These are phyloP conservation scores for Pithys albifrons DNA, from an alignment of 2,113 vertebrate genomes.

Conservation along the genomic window DNA sequence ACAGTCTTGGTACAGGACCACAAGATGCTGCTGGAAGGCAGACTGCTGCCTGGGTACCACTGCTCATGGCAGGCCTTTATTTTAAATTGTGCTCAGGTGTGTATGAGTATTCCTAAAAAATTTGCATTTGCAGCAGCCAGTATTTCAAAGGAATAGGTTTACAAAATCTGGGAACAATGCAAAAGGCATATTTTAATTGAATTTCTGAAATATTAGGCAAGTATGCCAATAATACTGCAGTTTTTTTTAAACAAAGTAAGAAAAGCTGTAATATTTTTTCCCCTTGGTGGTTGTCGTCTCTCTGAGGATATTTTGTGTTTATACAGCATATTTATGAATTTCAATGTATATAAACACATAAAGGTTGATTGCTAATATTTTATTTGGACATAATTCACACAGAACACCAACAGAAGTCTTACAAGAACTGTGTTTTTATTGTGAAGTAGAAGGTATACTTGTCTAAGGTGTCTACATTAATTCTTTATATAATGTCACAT, in stretches of 20 bases:
- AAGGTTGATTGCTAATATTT: neutral
- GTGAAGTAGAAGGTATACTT: neutral
- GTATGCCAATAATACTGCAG: neutral
- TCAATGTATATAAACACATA: neutral
- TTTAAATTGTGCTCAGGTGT: conserved; percentile 8
- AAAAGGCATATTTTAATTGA: neutral
- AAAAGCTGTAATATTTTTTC: neutral
- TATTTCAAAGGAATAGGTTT: neutral
- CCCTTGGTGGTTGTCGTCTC: neutral
- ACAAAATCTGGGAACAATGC: neutral
- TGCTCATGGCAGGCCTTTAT: neutral
- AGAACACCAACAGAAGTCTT: neutral
- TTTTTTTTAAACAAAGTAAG: neutral
- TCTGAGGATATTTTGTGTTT: neutral
- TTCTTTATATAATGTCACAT: neutral
- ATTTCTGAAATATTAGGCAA: neutral
- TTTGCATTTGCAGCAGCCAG: neutral
- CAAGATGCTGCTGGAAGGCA: neutral
- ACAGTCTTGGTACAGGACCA: neutral
- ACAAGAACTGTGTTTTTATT: neutral
- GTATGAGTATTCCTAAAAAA: neutral
- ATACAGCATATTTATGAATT: neutral
- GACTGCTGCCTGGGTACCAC: neutral
- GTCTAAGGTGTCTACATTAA: neutral
- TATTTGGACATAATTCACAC: neutral